Conservation (phyloP, 2,113 vertebrate species). For the Thymallus thymallus region DNA sequence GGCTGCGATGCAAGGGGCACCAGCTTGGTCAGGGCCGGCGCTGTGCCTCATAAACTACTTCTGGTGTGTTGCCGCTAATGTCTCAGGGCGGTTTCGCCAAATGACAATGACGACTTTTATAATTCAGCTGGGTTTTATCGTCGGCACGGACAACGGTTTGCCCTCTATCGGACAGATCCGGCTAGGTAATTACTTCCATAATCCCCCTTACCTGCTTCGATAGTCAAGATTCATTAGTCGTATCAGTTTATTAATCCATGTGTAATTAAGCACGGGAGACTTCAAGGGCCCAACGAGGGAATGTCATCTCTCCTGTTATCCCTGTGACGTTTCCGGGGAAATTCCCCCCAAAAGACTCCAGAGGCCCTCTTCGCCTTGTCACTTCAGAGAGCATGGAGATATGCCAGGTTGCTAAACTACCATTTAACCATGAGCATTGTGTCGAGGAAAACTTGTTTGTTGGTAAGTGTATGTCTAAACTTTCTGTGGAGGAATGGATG, state of each 20-base stretch:
- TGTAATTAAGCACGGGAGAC: neutral
- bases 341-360: neutral
- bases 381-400: neutral
- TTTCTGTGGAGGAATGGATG: neutral
- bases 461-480: neutral
- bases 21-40: no score
- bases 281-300: neutral
- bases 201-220: neutral
- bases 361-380: neutral
- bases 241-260: constrained; percentile 1
- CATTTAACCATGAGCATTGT: neutral
- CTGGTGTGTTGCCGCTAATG: constrained; percentile 11
- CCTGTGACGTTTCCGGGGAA: neutral
- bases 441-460: neutral
- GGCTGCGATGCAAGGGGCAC: no score
- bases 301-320: neutral
- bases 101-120: constrained; percentile 26
- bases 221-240: neutral
- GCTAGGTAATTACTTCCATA: neutral
- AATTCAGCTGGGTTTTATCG: constrained; percentile 21
- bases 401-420: neutral
- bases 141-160: neutral
- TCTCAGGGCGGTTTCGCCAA: constrained; percentile 23
- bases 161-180: neutral
- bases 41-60: constrained; percentile 1